These are phyloP conservation scores for Tanypteryx hageni DNA, from an alignment of 2,888 invertebrate species.

Conservation along the genomic window DNA sequence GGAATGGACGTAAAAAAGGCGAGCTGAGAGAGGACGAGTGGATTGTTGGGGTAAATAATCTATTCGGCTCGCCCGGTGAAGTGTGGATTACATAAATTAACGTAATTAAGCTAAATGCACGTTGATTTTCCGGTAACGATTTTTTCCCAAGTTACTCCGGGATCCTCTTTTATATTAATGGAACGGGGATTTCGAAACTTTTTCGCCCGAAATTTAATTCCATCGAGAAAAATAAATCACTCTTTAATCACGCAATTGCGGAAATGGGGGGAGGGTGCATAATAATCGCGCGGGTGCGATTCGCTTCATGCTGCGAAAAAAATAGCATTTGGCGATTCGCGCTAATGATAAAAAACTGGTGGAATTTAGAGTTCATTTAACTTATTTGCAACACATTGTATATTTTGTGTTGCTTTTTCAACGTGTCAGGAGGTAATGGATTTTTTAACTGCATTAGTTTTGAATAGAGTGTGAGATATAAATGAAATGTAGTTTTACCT, in stretches of 20 bases:
- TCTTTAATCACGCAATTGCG: not conserved
- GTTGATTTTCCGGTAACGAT: not conserved
- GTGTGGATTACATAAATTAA: conserved; percentile 22
- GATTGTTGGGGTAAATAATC: not conserved
- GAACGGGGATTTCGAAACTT: not conserved
- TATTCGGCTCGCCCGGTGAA: not conserved
- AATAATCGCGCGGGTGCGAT: conserved; percentile 4
- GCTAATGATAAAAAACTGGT: not conserved
- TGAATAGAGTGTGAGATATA: too few relatives aligned
- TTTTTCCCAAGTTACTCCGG: not conserved
- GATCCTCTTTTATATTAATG: conserved; percentile 17
- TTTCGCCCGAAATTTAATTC: conserved; percentile 4
- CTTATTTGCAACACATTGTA: not conserved
- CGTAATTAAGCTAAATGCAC: conserved; percentile 27
- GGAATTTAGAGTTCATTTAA: conserved; percentile 4
- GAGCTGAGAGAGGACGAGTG: not conserved
- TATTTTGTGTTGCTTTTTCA: too few relatives aligned
- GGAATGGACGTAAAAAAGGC: not conserved
- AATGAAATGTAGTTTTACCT: too few relatives aligned
- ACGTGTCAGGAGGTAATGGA: too few relatives aligned
- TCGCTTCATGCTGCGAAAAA: not conserved
- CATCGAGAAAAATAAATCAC: conserved; percentile 2
- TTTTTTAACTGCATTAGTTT: too few relatives aligned
- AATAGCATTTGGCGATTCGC: not conserved
- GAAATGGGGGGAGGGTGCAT: not conserved